Evolutionary conservation across 2,888 invertebrate species (phyloP).

Genomic region (Coenonympha glycerion): DNA sequence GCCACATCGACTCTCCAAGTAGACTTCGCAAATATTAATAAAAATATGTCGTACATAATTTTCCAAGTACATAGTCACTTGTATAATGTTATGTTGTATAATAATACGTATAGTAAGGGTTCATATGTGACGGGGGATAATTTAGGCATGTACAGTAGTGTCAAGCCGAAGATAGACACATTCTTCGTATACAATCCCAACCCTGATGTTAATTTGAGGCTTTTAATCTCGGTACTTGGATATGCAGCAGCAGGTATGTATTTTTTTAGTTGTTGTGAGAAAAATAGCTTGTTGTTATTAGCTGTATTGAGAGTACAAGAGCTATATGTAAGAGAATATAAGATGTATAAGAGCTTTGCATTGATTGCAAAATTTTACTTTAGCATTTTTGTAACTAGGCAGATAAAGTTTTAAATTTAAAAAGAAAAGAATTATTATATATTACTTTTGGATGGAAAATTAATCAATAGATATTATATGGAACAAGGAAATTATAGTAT

Average conservation of each 20-base stretch:
- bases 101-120: slow-evolving; percentile 39
- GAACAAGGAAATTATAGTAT: no score
- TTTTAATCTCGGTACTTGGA: slow-evolving; percentile 71
- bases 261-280: no score
- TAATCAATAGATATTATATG: no score
- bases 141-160: slow-evolving; percentile 70
- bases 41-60: slow-evolving; percentile 72
- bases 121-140: slow-evolving; percentile 75
- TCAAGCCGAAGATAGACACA: slow-evolving; percentile 37
- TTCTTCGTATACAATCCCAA: slow-evolving; percentile 67
- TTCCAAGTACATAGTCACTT: slow-evolving; percentile 80
- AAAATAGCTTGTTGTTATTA: no score
- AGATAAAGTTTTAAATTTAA: no score
- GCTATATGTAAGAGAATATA: no score
- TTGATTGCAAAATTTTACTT: no score
- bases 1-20: slow-evolving; percentile 46
- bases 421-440: no score
- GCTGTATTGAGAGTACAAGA: no score
- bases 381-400: no score
- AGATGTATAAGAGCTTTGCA: no score
- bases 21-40: slow-evolving; percentile 58
- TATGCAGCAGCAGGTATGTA: slow-evolving; percentile 70
- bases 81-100: slow-evolving; percentile 75
- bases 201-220: slow-evolving; percentile 40
- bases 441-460: no score